Base-by-base conservation (phyloP, 2,113 vertebrate species). In the Parus major region DNA sequence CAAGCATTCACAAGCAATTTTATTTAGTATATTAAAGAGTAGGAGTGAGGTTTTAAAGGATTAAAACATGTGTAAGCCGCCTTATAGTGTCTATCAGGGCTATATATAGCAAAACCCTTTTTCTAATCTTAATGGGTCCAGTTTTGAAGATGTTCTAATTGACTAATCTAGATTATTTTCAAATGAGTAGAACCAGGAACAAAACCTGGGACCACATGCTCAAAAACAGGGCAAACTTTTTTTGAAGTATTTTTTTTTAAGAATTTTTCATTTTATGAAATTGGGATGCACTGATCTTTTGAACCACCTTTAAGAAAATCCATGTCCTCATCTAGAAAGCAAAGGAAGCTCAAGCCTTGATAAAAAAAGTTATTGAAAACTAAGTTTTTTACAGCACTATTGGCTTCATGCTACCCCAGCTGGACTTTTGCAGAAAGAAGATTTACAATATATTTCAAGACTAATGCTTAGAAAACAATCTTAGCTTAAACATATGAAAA, bases 21-120 rank as follows among this genome's bases (percentile, higher is more conserved):
- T 82, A 68, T 64, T 79, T 85, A 60, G 49, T 65, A 50, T 85
- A 78, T 50, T 80, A 59, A 79, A 94, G 50, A 92, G 46, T 42
- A 88, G 68, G 24, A 95, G 13, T 50, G 33, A 93, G 90, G 79
- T 56, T 96, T 92, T 94, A 93, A 94, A 86, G 69, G 92, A 95
- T 96, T 96, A 86, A 77, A 86, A 77, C 59, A 49, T 18, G 35
- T 55, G 36, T 94, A 97, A 97, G 85, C 76, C 0, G 24, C 47
- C 31, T 95, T 92, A 81, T 0, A 78, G 44, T 2, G 2, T 86
- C 82, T 93, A 44, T 39, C 56, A 56, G 49, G 52, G 63, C 90
- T 94, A 97, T 86, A 90, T 83, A 93, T 86, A 96, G 92, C 52
- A 96, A 75, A 92, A 80, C 24, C 15, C 50, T 85, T 65, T 82